Percentiles rank a stretch among this genome's conserved stretches.
These are phyloP conservation scores for Papilio helenus DNA, from an alignment of 1,140 invertebrate genomes.

Conservation along the genomic window DNA sequence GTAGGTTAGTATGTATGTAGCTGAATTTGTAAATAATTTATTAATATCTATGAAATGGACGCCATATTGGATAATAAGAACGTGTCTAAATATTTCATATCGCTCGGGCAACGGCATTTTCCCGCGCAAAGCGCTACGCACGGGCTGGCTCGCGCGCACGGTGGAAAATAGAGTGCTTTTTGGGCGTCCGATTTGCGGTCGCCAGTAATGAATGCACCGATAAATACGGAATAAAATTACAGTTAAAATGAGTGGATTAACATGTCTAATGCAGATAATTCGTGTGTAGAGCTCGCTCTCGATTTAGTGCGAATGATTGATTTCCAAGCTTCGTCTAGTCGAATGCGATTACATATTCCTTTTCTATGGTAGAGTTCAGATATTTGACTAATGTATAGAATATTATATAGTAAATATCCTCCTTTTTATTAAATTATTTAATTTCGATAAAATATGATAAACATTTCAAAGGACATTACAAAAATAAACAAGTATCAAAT, in stretches of 20 bases:
- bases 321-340: constrained; percentile 54
- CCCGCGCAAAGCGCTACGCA: constrained; percentile 36
- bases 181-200: constrained; percentile 80
- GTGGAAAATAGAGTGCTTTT: constrained; percentile 79
- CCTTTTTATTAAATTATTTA: neutral
- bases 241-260: constrained; percentile 83
- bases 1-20: neutral
- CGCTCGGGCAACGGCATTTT: constrained; percentile 30
- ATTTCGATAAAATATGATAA: neutral
- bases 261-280: constrained; percentile 83
- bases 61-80: constrained; percentile 21
- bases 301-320: constrained; percentile 79
- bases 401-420: neutral
- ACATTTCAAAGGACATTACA: neutral
- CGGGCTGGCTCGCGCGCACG: constrained; percentile 50
- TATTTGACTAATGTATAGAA: neutral
- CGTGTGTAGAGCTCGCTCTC: constrained; percentile 71
- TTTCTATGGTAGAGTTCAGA: constrained; percentile 41
- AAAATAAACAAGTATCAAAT: constrained; percentile 5
- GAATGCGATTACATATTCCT: constrained; percentile 54
- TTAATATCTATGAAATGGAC: neutral
- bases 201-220: constrained; percentile 81
- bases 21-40: constrained; percentile 8
- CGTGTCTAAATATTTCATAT: constrained; percentile 34
- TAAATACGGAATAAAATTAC: constrained; percentile 83